Evolutionary conservation across 2,797 vertebrate genomes (phyloP).

Genomic region (Cephalopachus bancanus): DNA sequence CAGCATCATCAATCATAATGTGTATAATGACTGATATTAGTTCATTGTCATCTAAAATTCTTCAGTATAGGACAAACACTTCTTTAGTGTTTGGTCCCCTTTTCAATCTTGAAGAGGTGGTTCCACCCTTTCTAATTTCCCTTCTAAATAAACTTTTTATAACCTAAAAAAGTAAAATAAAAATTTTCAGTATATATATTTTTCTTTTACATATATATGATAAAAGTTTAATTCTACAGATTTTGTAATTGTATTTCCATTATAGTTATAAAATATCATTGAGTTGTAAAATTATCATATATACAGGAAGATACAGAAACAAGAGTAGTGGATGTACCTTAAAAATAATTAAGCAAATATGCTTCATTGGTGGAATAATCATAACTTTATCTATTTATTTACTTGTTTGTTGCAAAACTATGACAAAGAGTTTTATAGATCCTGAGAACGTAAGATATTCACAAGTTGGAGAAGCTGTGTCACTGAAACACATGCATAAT

Average conservation of each 20-base stretch:
- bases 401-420: not conserved
- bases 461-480: not conserved
- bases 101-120: too few species aligned
- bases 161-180: too few species aligned
- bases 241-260: not conserved
- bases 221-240: not conserved
- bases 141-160: too few species aligned
- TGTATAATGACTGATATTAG: too few species aligned
- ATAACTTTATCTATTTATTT: not conserved
- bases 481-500: not conserved
- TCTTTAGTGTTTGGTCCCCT: too few species aligned
- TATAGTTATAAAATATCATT: not conserved
- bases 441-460: not conserved
- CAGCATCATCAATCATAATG: constrained; percentile 67
- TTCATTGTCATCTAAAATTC: not conserved
- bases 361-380: not conserved
- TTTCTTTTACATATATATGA: not conserved
- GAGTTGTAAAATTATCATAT: not conserved
- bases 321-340: not conserved
- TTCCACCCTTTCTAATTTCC: too few species aligned
- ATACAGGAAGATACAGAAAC: not conserved
- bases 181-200: too few species aligned
- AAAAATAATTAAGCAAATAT: not conserved
- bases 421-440: not conserved
- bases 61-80: too few species aligned